Conservation (phyloP, 2,797 vertebrate genomes). For the Siniperca undulata region DNA sequence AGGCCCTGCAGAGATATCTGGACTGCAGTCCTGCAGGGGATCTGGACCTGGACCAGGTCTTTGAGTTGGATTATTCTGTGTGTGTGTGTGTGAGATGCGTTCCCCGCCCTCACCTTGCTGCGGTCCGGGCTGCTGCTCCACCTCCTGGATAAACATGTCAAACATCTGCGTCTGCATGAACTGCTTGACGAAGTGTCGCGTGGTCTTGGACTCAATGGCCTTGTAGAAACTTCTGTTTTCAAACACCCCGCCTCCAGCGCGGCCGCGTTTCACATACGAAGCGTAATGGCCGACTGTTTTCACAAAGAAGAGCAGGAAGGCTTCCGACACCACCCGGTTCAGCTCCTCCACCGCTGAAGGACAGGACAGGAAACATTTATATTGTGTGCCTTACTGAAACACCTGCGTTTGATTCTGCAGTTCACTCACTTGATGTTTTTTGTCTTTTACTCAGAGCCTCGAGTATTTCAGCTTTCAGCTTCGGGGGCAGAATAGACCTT, state of each 20-base stretch:
- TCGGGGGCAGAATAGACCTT: constrained; percentile 89
- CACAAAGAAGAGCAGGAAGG: constrained; percentile 94
- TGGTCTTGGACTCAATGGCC: constrained; percentile 87
- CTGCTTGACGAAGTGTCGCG: constrained; percentile 89
- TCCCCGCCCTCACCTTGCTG: constrained; percentile 86
- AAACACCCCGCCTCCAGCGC: constrained; percentile 74
- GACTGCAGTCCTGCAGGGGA: not conserved
- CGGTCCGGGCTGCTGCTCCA: constrained; percentile 87
- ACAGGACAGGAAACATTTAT: not conserved
- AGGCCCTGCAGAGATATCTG: not conserved
- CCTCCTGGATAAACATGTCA: constrained; percentile 94
- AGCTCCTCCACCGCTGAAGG: constrained; percentile 88
- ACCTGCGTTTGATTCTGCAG: not conserved
- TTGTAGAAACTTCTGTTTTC: constrained; percentile 91
- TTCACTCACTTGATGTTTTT: constrained; percentile 75
- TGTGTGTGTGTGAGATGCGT: not conserved
- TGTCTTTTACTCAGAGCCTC: constrained; percentile 78
- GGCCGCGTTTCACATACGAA: constrained; percentile 81
- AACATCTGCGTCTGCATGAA: constrained; percentile 96
- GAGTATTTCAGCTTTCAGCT: constrained; percentile 90
- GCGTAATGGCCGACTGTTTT: constrained; percentile 90
- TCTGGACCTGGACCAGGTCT: not conserved
- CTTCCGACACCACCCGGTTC: constrained; percentile 90
- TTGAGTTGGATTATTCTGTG: not conserved
- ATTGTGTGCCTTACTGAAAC: fast-evolving